Evolutionary conservation across 2,888 invertebrate species (phyloP).

Genomic region (Luperina testacea): DNA sequence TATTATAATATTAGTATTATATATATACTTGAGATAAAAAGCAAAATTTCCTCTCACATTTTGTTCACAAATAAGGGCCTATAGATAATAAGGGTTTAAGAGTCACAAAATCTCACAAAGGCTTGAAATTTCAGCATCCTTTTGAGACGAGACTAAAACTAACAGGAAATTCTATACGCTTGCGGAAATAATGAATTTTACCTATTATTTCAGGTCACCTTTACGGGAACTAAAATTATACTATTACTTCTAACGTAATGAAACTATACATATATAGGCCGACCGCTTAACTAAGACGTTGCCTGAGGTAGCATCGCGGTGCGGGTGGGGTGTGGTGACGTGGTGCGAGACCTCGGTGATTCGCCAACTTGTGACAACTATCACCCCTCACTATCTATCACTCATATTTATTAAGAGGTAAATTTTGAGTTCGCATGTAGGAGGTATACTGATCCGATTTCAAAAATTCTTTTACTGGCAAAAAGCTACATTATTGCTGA

Average conservation of each 20-base stretch:
- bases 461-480: no score
- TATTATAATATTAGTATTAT: background rate
- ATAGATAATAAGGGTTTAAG: background rate
- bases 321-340: no score
- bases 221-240: background rate
- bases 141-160: slow-evolving; percentile 26
- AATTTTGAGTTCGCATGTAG: no score
- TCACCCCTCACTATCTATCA: no score
- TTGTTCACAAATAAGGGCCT: background rate
- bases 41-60: slow-evolving; percentile 36
- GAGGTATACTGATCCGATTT: no score
- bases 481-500: no score
- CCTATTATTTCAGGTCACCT: slow-evolving; percentile 4
- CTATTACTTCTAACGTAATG: background rate
- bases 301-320: no score
- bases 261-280: background rate
- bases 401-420: no score
- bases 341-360: no score
- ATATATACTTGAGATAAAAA: background rate
- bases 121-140: slow-evolving; percentile 28
- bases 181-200: slow-evolving; percentile 3
- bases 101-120: slow-evolving; percentile 4
- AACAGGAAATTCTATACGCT: slow-evolving; percentile 27
- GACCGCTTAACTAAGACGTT: no score
- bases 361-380: no score